Conservation (phyloP, 2,113 vertebrate genomes). For the Cyphomyrus plagiostoma region DNA sequence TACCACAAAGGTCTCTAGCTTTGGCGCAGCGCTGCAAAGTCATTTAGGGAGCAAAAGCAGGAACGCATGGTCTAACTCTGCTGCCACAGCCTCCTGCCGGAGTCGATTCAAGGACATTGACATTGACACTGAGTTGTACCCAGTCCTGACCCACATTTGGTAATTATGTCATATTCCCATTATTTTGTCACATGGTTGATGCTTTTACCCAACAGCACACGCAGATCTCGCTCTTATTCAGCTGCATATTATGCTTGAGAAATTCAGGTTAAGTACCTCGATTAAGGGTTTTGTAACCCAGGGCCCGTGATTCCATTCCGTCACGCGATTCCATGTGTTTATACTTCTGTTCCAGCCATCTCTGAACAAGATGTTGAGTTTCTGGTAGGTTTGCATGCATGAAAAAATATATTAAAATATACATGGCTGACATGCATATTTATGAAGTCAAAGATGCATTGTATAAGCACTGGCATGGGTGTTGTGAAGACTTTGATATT, state of each 20-base stretch:
- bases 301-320: neutral
- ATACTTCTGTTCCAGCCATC: neutral
- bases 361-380: neutral
- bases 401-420: neutral
- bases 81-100: neutral
- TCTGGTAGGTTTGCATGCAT: neutral
- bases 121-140: neutral
- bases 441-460: neutral
- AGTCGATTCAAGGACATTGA: conserved; percentile 1
- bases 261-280: neutral
- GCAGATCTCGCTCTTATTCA: neutral
- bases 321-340: neutral
- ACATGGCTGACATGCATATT: neutral
- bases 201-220: neutral
- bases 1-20: conserved; percentile 11
- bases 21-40: conserved; percentile 31
- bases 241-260: neutral
- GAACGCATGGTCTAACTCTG: neutral
- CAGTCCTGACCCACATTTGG: neutral
- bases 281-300: neutral
- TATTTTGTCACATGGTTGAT: neutral
- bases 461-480: neutral
- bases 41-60: conserved; percentile 10
- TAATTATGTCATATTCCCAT: neutral
- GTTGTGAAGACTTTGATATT: neutral